Evolutionary conservation across 2,888 invertebrate species (phyloP).

Genomic region (Apeira syringaria): DNA sequence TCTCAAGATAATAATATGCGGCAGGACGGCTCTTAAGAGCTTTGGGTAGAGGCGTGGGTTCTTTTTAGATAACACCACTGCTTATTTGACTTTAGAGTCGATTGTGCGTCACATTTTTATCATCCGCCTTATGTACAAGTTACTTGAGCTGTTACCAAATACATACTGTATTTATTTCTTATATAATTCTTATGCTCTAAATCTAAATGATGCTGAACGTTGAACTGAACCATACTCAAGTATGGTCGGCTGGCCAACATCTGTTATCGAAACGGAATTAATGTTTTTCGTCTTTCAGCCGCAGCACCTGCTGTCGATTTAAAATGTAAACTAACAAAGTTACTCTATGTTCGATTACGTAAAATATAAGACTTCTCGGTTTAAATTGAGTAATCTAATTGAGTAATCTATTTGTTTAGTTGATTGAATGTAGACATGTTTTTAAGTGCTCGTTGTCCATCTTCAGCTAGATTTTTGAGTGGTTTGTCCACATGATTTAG

Average conservation of each 20-base stretch:
- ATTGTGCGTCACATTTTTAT: conserved; percentile 46
- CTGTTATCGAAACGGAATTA: conserved; percentile 76
- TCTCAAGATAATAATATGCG: conserved; percentile 68
- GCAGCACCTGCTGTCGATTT: conserved; percentile 72
- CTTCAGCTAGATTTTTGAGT: conserved; percentile 50
- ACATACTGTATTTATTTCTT: conserved; percentile 51
- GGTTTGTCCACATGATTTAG: conserved; percentile 64
- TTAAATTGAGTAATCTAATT: conserved; percentile 45
- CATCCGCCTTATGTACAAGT: conserved; percentile 39
- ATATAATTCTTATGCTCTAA: conserved; percentile 60
- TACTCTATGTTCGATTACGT: conserved; percentile 38
- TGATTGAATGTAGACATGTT: conserved; percentile 53
- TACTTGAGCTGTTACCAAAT: conserved; percentile 40
- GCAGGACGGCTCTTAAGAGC: conserved; percentile 63
- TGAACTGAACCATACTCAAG: conserved; percentile 57
- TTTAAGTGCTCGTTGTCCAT: conserved; percentile 59
- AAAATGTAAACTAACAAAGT: conserved; percentile 54
- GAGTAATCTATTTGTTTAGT: conserved; percentile 59
- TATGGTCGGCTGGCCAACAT: conserved; percentile 68
- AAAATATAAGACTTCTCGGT: conserved; percentile 42
- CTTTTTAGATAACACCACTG: conserved; percentile 64
- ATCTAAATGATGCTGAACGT: conserved; percentile 59
- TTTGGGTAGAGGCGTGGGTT: conserved; percentile 60
- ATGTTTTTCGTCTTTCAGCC: conserved; percentile 73
- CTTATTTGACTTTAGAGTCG: conserved; percentile 64